phyloP scores from a whole-genome alignment of 2,113 vertebrate species.

The Hippocampus comes region DNA sequence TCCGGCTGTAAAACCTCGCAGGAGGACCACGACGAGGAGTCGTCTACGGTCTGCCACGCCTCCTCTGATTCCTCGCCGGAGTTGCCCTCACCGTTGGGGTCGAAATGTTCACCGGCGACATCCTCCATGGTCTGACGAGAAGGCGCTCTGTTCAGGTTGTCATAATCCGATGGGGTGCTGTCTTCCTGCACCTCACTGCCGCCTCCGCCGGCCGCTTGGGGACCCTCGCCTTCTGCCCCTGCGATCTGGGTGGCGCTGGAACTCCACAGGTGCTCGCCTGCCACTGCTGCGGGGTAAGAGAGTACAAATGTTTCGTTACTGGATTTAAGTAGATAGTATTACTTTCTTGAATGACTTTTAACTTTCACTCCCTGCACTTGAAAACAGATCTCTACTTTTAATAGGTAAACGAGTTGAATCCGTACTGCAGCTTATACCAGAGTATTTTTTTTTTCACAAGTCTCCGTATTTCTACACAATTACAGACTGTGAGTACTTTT shows the following conservation, averaged over 20 bases:
- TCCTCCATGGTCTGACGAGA: slow-evolving; percentile 4
- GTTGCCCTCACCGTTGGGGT: neutral
- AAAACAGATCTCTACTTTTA: too few relatives aligned
- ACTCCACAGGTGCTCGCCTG: slow-evolving; percentile 50
- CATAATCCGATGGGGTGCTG: slow-evolving; percentile 61
- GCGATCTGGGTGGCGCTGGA: slow-evolving; percentile 6
- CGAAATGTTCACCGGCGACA: neutral
- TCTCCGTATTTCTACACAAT: too few relatives aligned
- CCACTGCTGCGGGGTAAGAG: neutral
- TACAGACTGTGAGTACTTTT: neutral
- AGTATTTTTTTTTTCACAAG: too few relatives aligned
- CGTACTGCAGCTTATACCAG: neutral
- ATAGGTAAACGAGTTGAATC: neutral
- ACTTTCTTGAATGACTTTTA: too few relatives aligned
- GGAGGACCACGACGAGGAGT: slow-evolving; percentile 57
- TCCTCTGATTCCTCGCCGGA: slow-evolving; percentile 5
- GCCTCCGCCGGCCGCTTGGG: slow-evolving; percentile 35
- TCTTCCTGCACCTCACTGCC: slow-evolving; percentile 61
- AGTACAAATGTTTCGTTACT: too few relatives aligned
- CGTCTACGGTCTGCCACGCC: slow-evolving; percentile 24
- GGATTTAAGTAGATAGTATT: too few relatives aligned
- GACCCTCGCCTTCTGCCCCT: neutral
- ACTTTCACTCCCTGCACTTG: too few relatives aligned
- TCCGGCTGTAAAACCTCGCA: slow-evolving; percentile 51
- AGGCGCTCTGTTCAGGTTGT: slow-evolving; percentile 48